These are phyloP conservation scores for Lycaena phlaeas DNA, from an alignment of 2,888 invertebrate genomes.

Conservation along the genomic window DNA sequence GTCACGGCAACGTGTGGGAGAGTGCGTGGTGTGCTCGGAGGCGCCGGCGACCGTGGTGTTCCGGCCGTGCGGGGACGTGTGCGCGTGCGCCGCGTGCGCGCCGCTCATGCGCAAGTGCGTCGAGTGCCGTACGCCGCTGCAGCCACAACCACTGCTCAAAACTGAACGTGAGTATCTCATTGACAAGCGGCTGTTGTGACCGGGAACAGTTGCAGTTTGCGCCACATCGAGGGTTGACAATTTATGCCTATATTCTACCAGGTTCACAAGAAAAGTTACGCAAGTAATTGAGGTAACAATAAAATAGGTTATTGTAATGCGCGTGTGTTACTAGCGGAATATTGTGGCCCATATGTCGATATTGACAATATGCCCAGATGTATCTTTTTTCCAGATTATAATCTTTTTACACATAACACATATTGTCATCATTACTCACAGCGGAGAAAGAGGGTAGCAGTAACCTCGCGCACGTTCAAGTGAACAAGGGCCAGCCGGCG, in stretches of 20 bases:
- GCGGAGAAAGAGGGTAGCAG: slow-evolving; percentile 49
- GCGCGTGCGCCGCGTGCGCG: slow-evolving; percentile 89
- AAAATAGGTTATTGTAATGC: too few relatives aligned
- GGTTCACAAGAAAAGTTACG: too few relatives aligned
- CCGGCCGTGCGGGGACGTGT: slow-evolving; percentile 96
- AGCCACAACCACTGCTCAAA: slow-evolving; percentile 32
- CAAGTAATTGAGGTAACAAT: too few relatives aligned
- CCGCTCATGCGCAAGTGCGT: slow-evolving; percentile 98
- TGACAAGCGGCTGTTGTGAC: too few relatives aligned
- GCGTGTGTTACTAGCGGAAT: too few relatives aligned
- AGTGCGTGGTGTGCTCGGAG: slow-evolving; percentile 96
- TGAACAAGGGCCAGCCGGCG: slow-evolving; percentile 63
- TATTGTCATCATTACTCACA: slow-evolving; percentile 17
- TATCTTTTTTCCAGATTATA: too few relatives aligned
- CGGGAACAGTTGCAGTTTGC: too few relatives aligned
- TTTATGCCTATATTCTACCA: too few relatives aligned
- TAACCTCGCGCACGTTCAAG: slow-evolving; percentile 59
- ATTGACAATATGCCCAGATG: too few relatives aligned
- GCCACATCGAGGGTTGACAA: too few relatives aligned
- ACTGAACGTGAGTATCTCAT: slow-evolving; percentile 10
- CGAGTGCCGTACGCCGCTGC: slow-evolving; percentile 90
- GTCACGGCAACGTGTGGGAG: slow-evolving; percentile 89
- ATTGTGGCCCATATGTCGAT: too few relatives aligned
- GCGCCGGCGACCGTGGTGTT: slow-evolving; percentile 93
- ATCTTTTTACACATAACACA: too few relatives aligned